These are phyloP conservation scores for Apodemus sylvaticus DNA, from an alignment of 2,113 vertebrate genomes.

Conservation along the genomic window DNA sequence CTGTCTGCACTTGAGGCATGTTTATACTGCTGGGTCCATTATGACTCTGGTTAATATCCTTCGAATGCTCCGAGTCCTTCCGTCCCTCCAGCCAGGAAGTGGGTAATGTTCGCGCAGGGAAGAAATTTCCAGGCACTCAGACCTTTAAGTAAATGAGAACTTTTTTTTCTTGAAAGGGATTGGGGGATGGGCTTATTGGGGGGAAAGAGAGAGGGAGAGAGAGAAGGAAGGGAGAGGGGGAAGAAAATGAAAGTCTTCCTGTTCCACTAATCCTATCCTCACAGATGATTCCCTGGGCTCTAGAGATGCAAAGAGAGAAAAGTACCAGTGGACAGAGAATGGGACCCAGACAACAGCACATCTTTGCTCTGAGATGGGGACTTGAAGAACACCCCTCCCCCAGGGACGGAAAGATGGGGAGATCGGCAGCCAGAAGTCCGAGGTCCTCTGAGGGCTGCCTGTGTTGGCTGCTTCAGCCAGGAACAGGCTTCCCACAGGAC, in stretches of 20 bases:
- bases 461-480: neutral
- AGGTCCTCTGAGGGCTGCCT: neutral
- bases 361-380: neutral
- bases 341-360: neutral
- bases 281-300: neutral
- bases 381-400: neutral
- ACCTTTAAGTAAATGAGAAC: conserved; percentile 71
- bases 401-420: neutral
- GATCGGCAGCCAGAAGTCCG: neutral
- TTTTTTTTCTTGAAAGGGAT: neutral
- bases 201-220: neutral
- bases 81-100: conserved; percentile 80
- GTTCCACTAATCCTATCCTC: conserved; percentile 59
- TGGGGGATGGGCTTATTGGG: neutral
- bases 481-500: conserved; percentile 61
- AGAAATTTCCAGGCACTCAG: conserved; percentile 75
- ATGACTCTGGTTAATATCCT: conserved; percentile 83
- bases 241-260: conserved; percentile 78
- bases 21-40: conserved; percentile 78
- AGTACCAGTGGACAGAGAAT: neutral
- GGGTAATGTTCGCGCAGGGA: conserved; percentile 68
- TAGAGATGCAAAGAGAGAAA: neutral
- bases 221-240: neutral
- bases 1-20: conserved; percentile 80
- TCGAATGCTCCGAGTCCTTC: conserved; percentile 69